These are phyloP conservation scores for Hirtodrosophila alboralis DNA, from an alignment of 2,888 invertebrate species.

Conservation along the genomic window DNA sequence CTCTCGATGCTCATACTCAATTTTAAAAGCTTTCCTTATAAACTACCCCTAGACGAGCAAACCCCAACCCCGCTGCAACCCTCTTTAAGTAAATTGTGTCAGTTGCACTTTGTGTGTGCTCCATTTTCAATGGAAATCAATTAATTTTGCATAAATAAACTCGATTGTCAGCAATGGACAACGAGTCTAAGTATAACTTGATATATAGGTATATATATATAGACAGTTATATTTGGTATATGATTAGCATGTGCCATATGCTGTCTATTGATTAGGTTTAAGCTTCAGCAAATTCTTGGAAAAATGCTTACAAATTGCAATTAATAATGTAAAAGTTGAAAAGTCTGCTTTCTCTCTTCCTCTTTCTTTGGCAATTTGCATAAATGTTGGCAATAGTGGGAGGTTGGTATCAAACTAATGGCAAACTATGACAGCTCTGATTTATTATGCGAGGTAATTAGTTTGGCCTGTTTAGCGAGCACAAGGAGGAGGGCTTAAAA, in stretches of 20 bases:
- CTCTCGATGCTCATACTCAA: no score
- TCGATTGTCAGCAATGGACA: constrained; percentile 28
- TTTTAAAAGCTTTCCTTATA: constrained; percentile 31
- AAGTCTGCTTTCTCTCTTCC: no score
- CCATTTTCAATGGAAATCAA: constrained; percentile 68
- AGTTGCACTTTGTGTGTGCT: constrained; percentile 39
- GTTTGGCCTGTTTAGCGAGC: constrained; percentile 70
- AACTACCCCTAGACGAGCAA: no score
- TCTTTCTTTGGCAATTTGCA: constrained; percentile 75
- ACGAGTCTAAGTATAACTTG: constrained; percentile 6
- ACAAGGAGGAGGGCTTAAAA: constrained; percentile 42
- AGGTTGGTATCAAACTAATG: constrained; percentile 64
- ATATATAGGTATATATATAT: constrained; percentile 3
- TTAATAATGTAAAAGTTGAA: constrained; percentile 75
- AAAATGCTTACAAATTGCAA: constrained; percentile 67
- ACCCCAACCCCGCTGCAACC: no score
- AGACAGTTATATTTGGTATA: neutral
- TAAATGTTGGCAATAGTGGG: constrained; percentile 59
- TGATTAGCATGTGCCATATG: constrained; percentile 7
- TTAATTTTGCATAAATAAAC: constrained; percentile 70
- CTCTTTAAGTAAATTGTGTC: constrained; percentile 52
- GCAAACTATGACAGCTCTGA: constrained; percentile 74
- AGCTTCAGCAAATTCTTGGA: constrained; percentile 45
- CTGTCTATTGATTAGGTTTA: constrained; percentile 57
- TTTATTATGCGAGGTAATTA: constrained; percentile 75